Conservation (phyloP, 1,140 invertebrate species). For the Drosophila littoralis region DNA sequence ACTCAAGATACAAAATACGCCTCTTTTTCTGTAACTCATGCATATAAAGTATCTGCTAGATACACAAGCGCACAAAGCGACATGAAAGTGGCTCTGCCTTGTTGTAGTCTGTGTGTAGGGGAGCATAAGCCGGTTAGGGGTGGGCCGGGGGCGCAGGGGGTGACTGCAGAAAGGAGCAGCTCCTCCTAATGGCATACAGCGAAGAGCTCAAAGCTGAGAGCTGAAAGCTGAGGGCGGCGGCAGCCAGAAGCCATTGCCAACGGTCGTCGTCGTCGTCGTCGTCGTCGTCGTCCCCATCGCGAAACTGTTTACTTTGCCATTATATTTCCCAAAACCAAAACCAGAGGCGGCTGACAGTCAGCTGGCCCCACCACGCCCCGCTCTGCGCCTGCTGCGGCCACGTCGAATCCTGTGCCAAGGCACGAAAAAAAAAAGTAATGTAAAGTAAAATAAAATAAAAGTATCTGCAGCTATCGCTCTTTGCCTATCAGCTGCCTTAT, state of each 20-base stretch:
- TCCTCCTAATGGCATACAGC: neutral
- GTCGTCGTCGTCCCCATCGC: constrained; percentile 36
- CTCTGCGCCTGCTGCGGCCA: neutral
- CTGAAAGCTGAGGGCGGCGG: constrained; percentile 13
- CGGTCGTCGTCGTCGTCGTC: constrained; percentile 3
- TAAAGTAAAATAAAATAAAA: constrained; percentile 48
- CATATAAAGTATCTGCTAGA: constrained; percentile 66
- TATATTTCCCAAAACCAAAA: constrained; percentile 53
- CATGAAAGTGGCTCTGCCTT: constrained; percentile 43
- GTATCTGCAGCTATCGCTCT: constrained; percentile 53
- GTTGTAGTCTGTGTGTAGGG: constrained; percentile 10
- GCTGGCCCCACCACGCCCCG: neutral
- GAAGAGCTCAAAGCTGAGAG: neutral
- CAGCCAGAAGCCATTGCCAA: constrained; percentile 16
- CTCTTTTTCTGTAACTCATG: constrained; percentile 64
- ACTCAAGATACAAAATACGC: constrained; percentile 57
- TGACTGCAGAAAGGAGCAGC: constrained; percentile 10
- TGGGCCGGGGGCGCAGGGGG: neutral
- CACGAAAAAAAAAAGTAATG: constrained; percentile 12
- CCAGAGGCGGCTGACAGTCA: constrained; percentile 43
- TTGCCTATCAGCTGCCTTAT: constrained; percentile 52
- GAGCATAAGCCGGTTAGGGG: neutral
- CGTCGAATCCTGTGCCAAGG: constrained; percentile 24
- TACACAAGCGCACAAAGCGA: constrained; percentile 48
- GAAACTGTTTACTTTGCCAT: constrained; percentile 60